Evolutionary conservation across 1,140 invertebrate genomes (phyloP).

Genomic region (Camponotus floridanus): DNA sequence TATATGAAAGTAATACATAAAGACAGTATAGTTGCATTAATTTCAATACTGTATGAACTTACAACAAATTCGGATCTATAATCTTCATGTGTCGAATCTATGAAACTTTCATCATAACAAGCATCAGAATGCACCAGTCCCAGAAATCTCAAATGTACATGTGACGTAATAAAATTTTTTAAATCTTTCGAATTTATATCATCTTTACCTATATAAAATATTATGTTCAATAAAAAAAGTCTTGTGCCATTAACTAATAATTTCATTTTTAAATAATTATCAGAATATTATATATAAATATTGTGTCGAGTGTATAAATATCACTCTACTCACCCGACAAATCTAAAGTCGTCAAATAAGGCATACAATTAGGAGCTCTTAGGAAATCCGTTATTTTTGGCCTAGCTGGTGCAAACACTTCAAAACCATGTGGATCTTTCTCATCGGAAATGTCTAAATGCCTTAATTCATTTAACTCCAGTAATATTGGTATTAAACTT

Average conservation of each 20-base stretch:
- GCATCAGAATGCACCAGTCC: conserved; percentile 88
- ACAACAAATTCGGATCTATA: conserved; percentile 85
- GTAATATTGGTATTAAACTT: conserved; percentile 87
- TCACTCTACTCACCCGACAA: conserved; percentile 87
- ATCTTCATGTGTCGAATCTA: conserved; percentile 84
- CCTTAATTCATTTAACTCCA: conserved; percentile 88
- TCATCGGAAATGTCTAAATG: conserved; percentile 90
- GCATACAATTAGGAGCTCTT: conserved; percentile 86
- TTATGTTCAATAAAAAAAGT: conserved; percentile 32
- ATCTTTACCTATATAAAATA: conserved; percentile 84
- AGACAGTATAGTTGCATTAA: conserved; percentile 37
- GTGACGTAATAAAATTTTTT: conserved; percentile 85
- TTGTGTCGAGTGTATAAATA: neutral
- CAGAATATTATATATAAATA: conserved; percentile 8
- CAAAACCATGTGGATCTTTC: conserved; percentile 85
- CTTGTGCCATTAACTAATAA: conserved; percentile 23
- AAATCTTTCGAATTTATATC: conserved; percentile 87
- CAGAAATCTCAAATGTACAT: conserved; percentile 87
- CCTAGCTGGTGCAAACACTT: conserved; percentile 83
- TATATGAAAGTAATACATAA: conserved; percentile 10
- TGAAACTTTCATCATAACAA: conserved; percentile 88
- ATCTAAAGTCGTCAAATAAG: conserved; percentile 89
- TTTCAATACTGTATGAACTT: conserved; percentile 66
- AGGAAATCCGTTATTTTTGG: conserved; percentile 86
- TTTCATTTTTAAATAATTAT: neutral